These are phyloP conservation scores for Eristalis pertinax DNA, from an alignment of 2,888 invertebrate species.

Conservation along the genomic window DNA sequence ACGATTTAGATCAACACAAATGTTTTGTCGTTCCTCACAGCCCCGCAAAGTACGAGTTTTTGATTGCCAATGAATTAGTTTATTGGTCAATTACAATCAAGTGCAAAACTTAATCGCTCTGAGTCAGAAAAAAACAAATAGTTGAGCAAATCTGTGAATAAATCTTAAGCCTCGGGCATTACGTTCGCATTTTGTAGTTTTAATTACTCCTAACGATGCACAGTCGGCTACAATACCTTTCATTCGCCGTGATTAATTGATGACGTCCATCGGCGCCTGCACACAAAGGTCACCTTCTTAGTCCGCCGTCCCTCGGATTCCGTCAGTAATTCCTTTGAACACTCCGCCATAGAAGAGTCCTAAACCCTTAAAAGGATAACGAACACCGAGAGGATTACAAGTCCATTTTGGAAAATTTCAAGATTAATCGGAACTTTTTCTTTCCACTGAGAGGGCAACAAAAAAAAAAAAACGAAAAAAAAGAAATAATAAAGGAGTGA, in stretches of 20 bases:
- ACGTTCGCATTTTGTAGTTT: neutral
- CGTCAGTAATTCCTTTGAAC: neutral
- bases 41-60: neutral
- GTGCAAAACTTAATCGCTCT: neutral
- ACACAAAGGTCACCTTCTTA: neutral
- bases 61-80: neutral
- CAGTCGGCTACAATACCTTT: neutral
- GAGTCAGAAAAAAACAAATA: neutral
- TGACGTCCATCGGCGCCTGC: neutral
- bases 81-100: neutral
- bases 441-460: neutral
- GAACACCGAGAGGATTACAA: neutral
- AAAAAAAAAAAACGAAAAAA: neutral
- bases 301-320: neutral
- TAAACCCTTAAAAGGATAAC: constrained; percentile 29
- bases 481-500: neutral
- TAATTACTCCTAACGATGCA: neutral
- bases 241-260: neutral
- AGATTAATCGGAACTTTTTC: constrained; percentile 52
- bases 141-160: neutral
- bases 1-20: neutral
- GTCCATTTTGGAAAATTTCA: constrained; percentile 31
- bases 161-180: neutral
- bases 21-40: neutral
- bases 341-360: neutral